Base-by-base conservation (phyloP, 2,797 vertebrate species). In the Helarctos malayanus region DNA sequence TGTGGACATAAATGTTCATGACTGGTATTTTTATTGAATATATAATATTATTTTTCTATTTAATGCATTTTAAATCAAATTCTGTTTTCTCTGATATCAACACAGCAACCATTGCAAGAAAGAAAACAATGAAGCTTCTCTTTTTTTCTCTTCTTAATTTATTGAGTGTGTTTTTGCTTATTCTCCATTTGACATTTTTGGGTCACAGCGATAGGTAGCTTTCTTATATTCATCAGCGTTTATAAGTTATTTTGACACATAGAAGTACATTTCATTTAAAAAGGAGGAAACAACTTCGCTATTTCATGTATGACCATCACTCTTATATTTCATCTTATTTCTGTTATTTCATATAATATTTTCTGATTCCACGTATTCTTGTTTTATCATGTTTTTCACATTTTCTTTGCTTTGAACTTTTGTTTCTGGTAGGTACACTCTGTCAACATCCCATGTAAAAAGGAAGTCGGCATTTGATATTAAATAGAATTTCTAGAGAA, bases 61-160 rank as follows among this genome's bases (percentile, higher is more conserved):
- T 79, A 90, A 57, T 79, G 7, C 5, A 83, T 92, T 86, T 38
- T 29, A 73, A 97, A 32, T 83, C 35, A 35, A 75, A 83, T 93
- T 85, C 8, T 5, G 45, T 82, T 61, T 96, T 93, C 19, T 93
- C 3, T 83, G 9, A 56, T 32, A n/a, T 25, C 5, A 68, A 52
- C 25, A 57, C 16, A 45, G 8, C 16, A 78, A 78, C 11, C 19
- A 45, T 1, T n/a, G 7, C 49, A 79, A 56, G 56, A 71, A 96
- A 84, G 25, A 29, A 89, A 89, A n/a, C 27, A 76, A 89, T 80
- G 35, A 45, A 89, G 13, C 7, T 65, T 78, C 32, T 1, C 49
- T 85, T 83, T 89, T 91, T n/a, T 35, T 23, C 11, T 47, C 25
- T 57, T 85, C 92, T 57, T 18, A 85, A 83, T 73, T 85, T 82